Percentiles rank a stretch among this genome's conserved stretches.
Evolutionary conservation across 2,888 invertebrate species (phyloP).

Genomic region (Drosophila affinis): DNA sequence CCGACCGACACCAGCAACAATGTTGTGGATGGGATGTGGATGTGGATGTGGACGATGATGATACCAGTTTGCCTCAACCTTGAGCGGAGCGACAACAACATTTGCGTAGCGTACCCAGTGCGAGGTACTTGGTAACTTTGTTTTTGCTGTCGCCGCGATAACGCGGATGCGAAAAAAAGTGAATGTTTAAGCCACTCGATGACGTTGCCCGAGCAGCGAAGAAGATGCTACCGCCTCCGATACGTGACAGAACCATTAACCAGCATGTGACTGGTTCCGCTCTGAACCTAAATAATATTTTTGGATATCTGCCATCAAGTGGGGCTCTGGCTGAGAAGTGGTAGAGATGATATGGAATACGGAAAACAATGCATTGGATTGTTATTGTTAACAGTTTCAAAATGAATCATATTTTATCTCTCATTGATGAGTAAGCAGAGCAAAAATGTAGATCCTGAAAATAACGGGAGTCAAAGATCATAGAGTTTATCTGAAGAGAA

Average conservation of each 20-base stretch:
- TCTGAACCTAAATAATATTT: conserved; percentile 37
- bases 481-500: not conserved
- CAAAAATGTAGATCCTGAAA: not conserved
- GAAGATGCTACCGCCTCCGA: conserved; percentile 45
- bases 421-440: conserved; percentile 14
- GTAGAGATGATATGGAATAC: not conserved
- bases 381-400: not conserved
- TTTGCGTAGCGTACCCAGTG: conserved; percentile 56
- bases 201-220: conserved; percentile 58
- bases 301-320: not conserved
- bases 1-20: conserved; percentile 20
- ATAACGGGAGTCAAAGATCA: not conserved
- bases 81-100: conserved; percentile 60
- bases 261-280: conserved; percentile 63
- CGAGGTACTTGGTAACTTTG: conserved; percentile 42
- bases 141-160: conserved; percentile 37
- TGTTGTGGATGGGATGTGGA: conserved; percentile 24
- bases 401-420: conserved; percentile 1
- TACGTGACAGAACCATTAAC: conserved; percentile 74
- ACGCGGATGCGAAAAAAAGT: conserved; percentile 74
- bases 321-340: not conserved
- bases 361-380: conserved; percentile 2
- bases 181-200: conserved; percentile 68
- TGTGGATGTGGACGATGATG: conserved; percentile 48
- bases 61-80: conserved; percentile 75